phyloP scores from a whole-genome alignment of 2,113 vertebrate genomes.

The Pachycephala philippinensis region DNA sequence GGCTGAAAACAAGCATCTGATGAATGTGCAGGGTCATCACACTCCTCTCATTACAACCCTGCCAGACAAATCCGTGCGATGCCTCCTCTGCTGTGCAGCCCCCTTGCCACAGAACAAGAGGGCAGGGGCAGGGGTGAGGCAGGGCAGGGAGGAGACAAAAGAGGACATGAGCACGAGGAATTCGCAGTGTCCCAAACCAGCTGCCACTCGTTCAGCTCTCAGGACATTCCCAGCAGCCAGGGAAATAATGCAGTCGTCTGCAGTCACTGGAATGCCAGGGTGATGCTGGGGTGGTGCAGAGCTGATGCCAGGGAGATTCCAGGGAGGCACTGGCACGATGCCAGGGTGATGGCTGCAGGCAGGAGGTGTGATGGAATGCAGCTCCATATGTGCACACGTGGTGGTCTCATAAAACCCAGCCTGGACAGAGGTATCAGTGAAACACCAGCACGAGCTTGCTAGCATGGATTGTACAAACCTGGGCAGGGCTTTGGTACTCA shows the following conservation, averaged over 20 bases:
- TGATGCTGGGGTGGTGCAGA: neutral
- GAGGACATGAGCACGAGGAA: neutral
- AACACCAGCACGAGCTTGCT: neutral
- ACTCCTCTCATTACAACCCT: neutral
- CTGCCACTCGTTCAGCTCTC: neutral
- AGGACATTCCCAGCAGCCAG: neutral
- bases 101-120: neutral
- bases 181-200: neutral
- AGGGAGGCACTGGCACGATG: neutral
- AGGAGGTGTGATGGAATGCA: neutral
- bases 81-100: neutral
- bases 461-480: neutral
- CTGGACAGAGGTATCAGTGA: neutral
- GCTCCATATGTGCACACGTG: neutral
- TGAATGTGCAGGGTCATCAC: constrained; percentile 38
- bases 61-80: neutral
- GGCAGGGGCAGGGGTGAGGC: neutral
- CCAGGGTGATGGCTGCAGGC: neutral
- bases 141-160: neutral
- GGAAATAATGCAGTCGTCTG: neutral
- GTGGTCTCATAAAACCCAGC: neutral
- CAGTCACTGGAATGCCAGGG: neutral
- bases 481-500: neutral
- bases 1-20: constrained; percentile 29
- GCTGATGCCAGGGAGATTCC: neutral